phyloP scores from a whole-genome alignment of 2,797 vertebrate species.

The Onychomys torridus region DNA sequence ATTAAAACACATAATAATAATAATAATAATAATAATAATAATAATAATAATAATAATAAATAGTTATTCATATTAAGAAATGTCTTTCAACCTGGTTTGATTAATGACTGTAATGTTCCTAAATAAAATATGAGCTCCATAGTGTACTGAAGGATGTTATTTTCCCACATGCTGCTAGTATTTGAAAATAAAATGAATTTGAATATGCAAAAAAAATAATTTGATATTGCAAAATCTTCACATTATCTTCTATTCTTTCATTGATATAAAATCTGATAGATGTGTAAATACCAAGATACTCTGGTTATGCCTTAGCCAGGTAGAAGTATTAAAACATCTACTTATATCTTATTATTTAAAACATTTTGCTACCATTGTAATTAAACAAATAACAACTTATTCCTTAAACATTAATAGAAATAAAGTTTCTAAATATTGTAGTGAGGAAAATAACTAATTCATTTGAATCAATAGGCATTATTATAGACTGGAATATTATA shows the following conservation, averaged over 20 bases:
- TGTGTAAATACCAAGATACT: conserved; percentile 30
- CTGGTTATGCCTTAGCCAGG: neutral
- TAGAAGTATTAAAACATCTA: neutral
- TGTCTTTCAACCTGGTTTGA: neutral
- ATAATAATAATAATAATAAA: no score
- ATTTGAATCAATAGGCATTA: conserved; percentile 40
- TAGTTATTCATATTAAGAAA: conserved; percentile 18
- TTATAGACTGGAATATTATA: conserved; percentile 15
- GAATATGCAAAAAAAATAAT: no score
- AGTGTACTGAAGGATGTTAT: conserved; percentile 28
- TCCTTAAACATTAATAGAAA: conserved; percentile 12
- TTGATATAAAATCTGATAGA: conserved; percentile 45
- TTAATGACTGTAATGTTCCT: neutral
- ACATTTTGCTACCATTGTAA: neutral
- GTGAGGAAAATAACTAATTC: neutral
- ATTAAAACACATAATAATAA: no score
- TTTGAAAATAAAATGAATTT: conserved; percentile 61
- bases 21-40: no score
- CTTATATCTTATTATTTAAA: conserved; percentile 36
- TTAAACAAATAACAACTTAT: neutral
- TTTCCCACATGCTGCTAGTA: conserved; percentile 8
- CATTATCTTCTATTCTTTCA: conserved; percentile 39
- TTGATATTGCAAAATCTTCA: conserved; percentile 42
- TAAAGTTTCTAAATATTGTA: conserved; percentile 25
- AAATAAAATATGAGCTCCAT: conserved; percentile 32